Evolutionary conservation across 2,888 invertebrate genomes (phyloP).

Genomic region (Thelaira solivaga): DNA sequence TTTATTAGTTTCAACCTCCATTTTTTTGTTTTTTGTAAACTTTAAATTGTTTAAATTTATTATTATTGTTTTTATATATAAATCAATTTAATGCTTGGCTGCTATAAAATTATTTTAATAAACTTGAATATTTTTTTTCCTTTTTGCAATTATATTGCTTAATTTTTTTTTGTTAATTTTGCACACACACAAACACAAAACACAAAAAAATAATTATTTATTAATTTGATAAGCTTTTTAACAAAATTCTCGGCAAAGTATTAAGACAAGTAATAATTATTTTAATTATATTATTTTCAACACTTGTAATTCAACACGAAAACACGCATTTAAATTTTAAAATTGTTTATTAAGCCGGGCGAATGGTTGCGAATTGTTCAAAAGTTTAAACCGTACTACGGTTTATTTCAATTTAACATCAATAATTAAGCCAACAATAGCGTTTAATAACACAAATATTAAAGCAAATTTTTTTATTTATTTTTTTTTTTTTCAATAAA

Average conservation of each 20-base stretch:
- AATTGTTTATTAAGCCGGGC: slow-evolving; percentile 3
- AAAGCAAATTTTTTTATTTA: not conserved
- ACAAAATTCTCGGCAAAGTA: slow-evolving; percentile 9
- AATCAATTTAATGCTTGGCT: slow-evolving; percentile 45
- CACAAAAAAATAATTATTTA: too few relatives aligned
- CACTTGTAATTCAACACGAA: slow-evolving; percentile 39
- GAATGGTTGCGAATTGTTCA: slow-evolving; percentile 45
- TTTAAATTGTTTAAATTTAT: slow-evolving; percentile 13
- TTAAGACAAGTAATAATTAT: slow-evolving; percentile 14
- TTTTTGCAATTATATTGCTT: not conserved
- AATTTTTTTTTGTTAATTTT: slow-evolving; percentile 13
- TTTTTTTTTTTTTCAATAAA: not conserved
- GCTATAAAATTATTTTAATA: slow-evolving; percentile 25
- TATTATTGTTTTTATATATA: slow-evolving; percentile 2
- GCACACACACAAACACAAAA: too few relatives aligned
- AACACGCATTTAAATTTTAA: slow-evolving; percentile 27
- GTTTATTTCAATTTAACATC: slow-evolving; percentile 42
- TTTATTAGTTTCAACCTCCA: slow-evolving; percentile 56
- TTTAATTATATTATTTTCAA: slow-evolving; percentile 39
- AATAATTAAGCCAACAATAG: slow-evolving; percentile 47
- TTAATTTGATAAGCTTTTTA: slow-evolving; percentile 25
- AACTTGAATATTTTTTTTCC: not conserved
- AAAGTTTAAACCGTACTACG: slow-evolving; percentile 58
- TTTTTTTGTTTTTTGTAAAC: slow-evolving; percentile 12
- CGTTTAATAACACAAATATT: slow-evolving; percentile 5